A percentile compares a stretch with the other conserved stretches of the same genome.
Evolutionary conservation across 2,797 vertebrate genomes (phyloP).

Genomic region (Sebastes trivittatus): DNA sequence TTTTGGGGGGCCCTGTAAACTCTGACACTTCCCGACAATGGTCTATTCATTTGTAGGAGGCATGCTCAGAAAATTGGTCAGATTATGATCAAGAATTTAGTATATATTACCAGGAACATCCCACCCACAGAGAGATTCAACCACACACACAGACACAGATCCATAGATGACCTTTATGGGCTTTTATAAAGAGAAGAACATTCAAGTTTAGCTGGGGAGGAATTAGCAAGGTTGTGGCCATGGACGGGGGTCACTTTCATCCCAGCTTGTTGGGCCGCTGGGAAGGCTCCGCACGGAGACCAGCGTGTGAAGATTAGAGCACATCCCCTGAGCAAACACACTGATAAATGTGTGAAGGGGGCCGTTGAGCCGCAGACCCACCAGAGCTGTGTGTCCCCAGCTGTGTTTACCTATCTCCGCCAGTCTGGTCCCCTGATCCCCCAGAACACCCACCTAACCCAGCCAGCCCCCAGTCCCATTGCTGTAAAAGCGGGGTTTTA

Average conservation of each 20-base stretch:
- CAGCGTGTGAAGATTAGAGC: slow-evolving; percentile 71
- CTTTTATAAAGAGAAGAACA: slow-evolving; percentile 47
- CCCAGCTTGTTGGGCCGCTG: slow-evolving; percentile 38
- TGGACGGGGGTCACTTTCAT: slow-evolving; percentile 65
- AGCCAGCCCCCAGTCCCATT: not conserved
- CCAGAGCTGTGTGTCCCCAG: slow-evolving; percentile 70
- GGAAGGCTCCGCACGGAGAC: slow-evolving; percentile 47
- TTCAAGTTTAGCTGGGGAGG: slow-evolving; percentile 57
- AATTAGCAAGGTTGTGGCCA: slow-evolving; percentile 56
- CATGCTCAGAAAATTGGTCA: not conserved
- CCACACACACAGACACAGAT: slow-evolving; percentile 40
- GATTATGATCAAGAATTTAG: slow-evolving; percentile 33
- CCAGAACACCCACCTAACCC: slow-evolving; percentile 46
- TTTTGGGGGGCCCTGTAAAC: not conserved
- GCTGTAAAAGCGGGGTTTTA: slow-evolving; percentile 4
- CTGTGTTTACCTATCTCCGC: slow-evolving; percentile 78
- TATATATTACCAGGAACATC: slow-evolving; percentile 28
- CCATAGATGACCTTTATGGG: slow-evolving; percentile 43
- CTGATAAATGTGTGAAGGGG: slow-evolving; percentile 65
- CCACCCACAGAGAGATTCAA: slow-evolving; percentile 60
- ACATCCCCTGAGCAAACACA: slow-evolving; percentile 82
- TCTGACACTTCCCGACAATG: not conserved
- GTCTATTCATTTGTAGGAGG: not conserved
- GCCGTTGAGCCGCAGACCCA: slow-evolving; percentile 49
- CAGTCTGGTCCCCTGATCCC: slow-evolving; percentile 51